Evolutionary conservation across 2,888 invertebrate species (phyloP).

Genomic region (Acanthosepion lycidas): DNA sequence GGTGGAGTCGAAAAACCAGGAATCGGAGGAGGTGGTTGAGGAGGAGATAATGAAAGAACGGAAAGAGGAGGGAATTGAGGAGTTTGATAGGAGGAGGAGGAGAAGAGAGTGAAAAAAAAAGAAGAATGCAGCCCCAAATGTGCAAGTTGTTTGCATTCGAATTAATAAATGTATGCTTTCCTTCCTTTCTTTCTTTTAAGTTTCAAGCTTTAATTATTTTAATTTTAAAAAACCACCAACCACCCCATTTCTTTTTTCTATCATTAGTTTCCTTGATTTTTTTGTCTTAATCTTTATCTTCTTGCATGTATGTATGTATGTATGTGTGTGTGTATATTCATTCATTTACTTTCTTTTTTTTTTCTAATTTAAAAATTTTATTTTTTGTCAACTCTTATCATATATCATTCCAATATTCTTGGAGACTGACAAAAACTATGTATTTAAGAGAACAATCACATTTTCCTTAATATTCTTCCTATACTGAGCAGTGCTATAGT

Average conservation of each 20-base stretch:
- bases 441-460: too few relatives aligned
- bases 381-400: too few relatives aligned
- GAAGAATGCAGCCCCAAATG: neutral
- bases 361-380: too few relatives aligned
- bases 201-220: neutral
- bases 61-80: neutral
- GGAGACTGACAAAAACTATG: too few relatives aligned
- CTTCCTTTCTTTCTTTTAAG: neutral
- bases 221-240: neutral
- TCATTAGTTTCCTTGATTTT: neutral
- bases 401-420: too few relatives aligned
- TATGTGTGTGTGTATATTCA: neutral
- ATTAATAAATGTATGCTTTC: neutral
- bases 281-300: neutral
- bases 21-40: neutral
- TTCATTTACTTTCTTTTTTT: too few relatives aligned
- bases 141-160: neutral
- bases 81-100: neutral
- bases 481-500: neutral
- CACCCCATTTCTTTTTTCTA: neutral
- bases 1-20: neutral
- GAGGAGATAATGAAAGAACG: neutral
- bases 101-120: neutral
- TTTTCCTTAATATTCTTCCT: too few relatives aligned
- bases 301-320: neutral